Percentiles rank a stretch among this genome's conserved stretches.
These are phyloP conservation scores for Anagrus nilaparvatae DNA, from an alignment of 1,140 invertebrate genomes.

Conservation along the genomic window DNA sequence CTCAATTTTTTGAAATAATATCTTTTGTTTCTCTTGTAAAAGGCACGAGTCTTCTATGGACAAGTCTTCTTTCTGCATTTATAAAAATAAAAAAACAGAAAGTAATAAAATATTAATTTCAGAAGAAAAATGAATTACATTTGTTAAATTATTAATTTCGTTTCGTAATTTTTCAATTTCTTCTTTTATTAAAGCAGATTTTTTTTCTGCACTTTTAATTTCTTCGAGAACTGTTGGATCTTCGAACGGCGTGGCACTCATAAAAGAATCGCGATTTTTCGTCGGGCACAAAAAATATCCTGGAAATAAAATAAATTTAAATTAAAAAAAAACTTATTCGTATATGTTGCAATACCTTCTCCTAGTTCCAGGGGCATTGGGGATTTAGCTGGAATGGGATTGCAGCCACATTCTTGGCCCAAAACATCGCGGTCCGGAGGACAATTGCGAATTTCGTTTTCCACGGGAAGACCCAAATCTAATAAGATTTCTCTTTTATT, in stretches of 20 bases:
- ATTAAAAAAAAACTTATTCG: no score
- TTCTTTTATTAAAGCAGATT: constrained; percentile 12
- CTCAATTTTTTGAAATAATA: constrained; percentile 26
- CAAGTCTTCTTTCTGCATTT: constrained; percentile 31
- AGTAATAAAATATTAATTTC: not conserved
- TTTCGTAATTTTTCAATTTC: constrained; percentile 17
- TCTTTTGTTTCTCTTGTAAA: constrained; percentile 26
- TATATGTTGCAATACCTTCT: no score
- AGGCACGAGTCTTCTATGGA: constrained; percentile 27
- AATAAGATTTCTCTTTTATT: no score
- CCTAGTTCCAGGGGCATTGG: not conserved
- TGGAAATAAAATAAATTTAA: not conserved
- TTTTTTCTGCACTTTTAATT: constrained; percentile 21
- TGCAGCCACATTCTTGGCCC: not conserved
- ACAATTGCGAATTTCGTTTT: not conserved
- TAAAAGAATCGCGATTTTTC: constrained; percentile 16
- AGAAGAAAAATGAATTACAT: not conserved
- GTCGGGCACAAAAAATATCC: no score
- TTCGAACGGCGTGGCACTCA: constrained; percentile 21
- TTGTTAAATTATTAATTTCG: constrained; percentile 16
- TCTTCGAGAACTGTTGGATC: constrained; percentile 22
- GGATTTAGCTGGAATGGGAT: not conserved
- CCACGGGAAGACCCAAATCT: not conserved
- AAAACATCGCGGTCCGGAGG: not conserved
- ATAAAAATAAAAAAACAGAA: constrained; percentile 8